Base-by-base conservation (phyloP, 1,140 invertebrate species). In the Euura saliciscinereae region DNA sequence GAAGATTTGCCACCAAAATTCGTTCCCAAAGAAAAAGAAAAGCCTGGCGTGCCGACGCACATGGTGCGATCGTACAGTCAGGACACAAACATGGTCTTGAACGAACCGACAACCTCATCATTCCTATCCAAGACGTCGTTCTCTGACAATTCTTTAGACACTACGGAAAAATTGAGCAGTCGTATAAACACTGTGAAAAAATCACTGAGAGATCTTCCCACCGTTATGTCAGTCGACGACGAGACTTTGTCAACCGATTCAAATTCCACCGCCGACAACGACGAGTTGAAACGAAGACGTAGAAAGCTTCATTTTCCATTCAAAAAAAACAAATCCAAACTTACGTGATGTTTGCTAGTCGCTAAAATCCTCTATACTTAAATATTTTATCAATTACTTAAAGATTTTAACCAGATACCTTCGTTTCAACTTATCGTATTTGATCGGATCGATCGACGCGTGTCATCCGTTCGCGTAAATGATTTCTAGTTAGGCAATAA, bases 231-330 rank as follows among this genome's bases (percentile, higher is more conserved):
- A 2, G 75, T 88, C 59, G 86, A 87, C 71, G 88, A 89, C 70
- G 88, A 89, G 73, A 87, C 88, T 11, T 79, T 87, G 1, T 89
- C 88, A 0, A 89, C 89, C 6, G 89, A 89, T 76, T 89, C 88
- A 4, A 89, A 88, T 77, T 89, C 88, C n/a, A 88, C 87, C 43
- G 82, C 83, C 28, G 86, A 87, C 73, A 88, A 89, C 69, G 87
- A 89, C 68, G 86, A 87, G 66, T 72, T 83, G 42, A 87, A 88
- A 71, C 78, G 82, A 43, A 80, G 86, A 6, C 80, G 86, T 4
- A 80, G 88, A 71, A 89, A 88, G 76, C 78, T 88, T 42, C 83
- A 86, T 70, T 87, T 89, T 71, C 85, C 86, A 4, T 88, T 88
- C 68, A 79, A 81, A 71, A 86, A 86, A 75, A 85, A 81, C 71